Evolutionary conservation across 2,113 vertebrate genomes (phyloP), one percentile per base, ranked within the genome.

Genomic region (Daboia siamensis): DNA sequence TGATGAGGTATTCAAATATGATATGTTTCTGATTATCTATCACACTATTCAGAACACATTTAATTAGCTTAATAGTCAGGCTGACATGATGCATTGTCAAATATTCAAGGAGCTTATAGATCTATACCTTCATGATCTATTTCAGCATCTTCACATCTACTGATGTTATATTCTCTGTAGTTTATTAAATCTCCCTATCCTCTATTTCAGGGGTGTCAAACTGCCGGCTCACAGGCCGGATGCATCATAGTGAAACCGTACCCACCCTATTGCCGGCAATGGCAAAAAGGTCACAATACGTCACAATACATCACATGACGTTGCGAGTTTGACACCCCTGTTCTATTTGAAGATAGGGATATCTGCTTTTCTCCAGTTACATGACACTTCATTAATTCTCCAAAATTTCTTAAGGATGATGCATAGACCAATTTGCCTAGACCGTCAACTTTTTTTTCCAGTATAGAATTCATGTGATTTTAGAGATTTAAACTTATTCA

Each of bases 171-270:
- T 74, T 74, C 13, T 17, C n/a, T 74, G 64, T 74, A 74, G n/a
- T n/a, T 69, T 69, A 15, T 15, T 69, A 69, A 69, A 69, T 69
- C 12, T 5, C 29, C 11, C 29, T 69, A 69, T n/a, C 64, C 12
- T 69, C n/a, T n/a, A 51, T 8, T 51, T 51, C 48, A 51, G 48
- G 8, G 48, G 48, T 51, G 48, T 51, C 48, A 51, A 51, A 51
- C 48, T 51, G 48, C 48, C 1, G 1, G 8, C 48, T 51, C 1
- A 8, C 1, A 0, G 48, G 48, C 7, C 0, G 8, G 8, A 51
- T 51, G 48, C 48, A 51, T 51, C 48, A 51, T 9, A 51, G 48
- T 1, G 8, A 51, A 51, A 51, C 48, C 1, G 8, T 8, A 0
- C 48, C 48, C 48, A 51, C 8, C 48, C 48, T 1, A 8, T 51